Evolutionary conservation across 1,140 invertebrate genomes (phyloP).

Genomic region (Zaprionus nigranus): DNA sequence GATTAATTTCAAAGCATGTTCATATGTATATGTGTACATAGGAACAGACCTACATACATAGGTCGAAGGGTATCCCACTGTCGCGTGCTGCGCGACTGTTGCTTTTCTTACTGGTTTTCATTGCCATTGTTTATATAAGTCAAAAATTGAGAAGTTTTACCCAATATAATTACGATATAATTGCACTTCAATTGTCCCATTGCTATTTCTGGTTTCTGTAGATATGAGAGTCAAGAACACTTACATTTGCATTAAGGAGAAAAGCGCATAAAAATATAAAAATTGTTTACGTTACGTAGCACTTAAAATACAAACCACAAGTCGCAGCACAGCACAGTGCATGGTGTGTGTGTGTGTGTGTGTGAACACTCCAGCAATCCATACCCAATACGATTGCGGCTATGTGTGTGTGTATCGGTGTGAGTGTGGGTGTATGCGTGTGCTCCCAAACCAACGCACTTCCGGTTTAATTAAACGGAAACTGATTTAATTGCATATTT

Average conservation of each 20-base stretch:
- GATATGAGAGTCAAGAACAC: not conserved
- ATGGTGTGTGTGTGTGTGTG: not conserved
- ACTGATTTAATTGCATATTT: slow-evolving; percentile 85
- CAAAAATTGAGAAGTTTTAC: not conserved
- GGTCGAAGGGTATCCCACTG: no score
- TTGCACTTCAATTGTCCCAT: no score
- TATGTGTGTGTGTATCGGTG: slow-evolving; percentile 17
- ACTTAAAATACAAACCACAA: slow-evolving; percentile 79
- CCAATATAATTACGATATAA: not conserved
- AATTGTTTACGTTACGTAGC: slow-evolving; percentile 59
- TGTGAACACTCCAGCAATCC: slow-evolving; percentile 50
- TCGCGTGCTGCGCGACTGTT: no score
- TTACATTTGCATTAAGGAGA: slow-evolving; percentile 29
- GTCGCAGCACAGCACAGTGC: no score
- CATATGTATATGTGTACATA: no score
- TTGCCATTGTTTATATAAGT: no score
- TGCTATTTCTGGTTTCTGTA: not conserved
- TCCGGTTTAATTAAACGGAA: slow-evolving; percentile 84
- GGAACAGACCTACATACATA: no score
- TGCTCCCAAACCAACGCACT: slow-evolving; percentile 73
- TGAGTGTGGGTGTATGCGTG: slow-evolving; percentile 30
- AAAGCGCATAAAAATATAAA: slow-evolving; percentile 74
- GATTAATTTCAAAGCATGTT: no score
- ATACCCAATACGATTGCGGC: slow-evolving; percentile 54
- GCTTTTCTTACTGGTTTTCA: no score